These are phyloP conservation scores for Drosophila watanabei DNA, from an alignment of 1,140 invertebrate species.

Conservation along the genomic window DNA sequence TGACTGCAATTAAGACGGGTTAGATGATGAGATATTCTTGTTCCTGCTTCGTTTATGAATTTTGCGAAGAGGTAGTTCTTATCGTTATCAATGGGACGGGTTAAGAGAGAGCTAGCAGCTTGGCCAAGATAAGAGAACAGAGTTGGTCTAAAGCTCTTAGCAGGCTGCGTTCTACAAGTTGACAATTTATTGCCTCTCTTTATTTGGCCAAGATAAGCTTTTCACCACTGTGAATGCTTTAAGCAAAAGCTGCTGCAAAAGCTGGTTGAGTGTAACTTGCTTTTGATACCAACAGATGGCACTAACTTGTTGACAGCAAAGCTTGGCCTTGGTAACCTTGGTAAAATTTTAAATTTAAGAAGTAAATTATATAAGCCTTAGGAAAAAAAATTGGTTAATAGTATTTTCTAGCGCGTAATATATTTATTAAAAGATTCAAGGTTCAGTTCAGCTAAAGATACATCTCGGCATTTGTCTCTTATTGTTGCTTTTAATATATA, in stretches of 20 bases:
- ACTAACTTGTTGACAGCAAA: slow-evolving; percentile 4
- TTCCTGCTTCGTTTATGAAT: slow-evolving; percentile 1
- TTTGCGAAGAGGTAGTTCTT: slow-evolving; percentile 7
- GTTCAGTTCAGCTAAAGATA: not conserved
- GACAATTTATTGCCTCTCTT: slow-evolving; percentile 10
- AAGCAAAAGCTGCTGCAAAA: not conserved
- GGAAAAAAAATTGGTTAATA: not conserved
- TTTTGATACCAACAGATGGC: slow-evolving; percentile 31
- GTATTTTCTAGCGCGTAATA: not conserved
- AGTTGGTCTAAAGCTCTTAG: slow-evolving; percentile 11
- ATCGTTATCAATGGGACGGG: slow-evolving; percentile 68
- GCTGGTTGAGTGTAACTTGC: not conserved
- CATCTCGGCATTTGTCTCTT: not conserved
- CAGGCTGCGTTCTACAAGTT: slow-evolving; percentile 1
- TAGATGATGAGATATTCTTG: slow-evolving; percentile 36
- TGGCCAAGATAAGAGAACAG: slow-evolving; percentile 11
- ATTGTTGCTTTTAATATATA: not conserved
- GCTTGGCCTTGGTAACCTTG: slow-evolving; percentile 1
- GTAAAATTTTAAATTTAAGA: not conserved
- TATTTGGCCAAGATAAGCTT: slow-evolving; percentile 34
- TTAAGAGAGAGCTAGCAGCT: slow-evolving; percentile 7
- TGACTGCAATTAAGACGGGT: slow-evolving; percentile 69
- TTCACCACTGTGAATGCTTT: slow-evolving; percentile 30
- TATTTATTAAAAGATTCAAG: not conserved
- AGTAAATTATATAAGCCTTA: not conserved